Base-by-base conservation (phyloP, 92 coral and sea anemone genomes). In the Actinostola sp. region DNA sequence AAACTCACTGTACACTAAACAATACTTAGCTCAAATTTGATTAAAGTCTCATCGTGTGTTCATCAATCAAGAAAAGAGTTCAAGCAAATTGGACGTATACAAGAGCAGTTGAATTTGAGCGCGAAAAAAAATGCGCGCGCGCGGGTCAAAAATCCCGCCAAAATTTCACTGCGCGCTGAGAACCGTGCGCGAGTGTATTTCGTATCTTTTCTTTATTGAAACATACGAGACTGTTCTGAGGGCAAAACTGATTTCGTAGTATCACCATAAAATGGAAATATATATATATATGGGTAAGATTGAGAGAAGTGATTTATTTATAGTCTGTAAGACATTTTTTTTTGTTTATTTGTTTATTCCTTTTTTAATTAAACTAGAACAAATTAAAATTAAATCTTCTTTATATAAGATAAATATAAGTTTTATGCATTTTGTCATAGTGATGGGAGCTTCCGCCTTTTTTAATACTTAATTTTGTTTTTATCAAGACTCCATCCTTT, bases 101-200 rank as follows among this genome's bases (percentile, higher is more conserved):
- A 27, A 27, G 29, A 57, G 39, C 39, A 11, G 42, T 4, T 36
- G 4, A 4, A 4, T 36, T 36, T 36, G 4, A 11, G 63, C 63
- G 63, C 63, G 63, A 57, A 57, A 57, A 39, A 39, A 14, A 20
- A 15, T 11, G 15, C 60, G 60, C 60, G 60, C 60, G 60, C 60
- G 60, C 25, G 30, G 7, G 1, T 4, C 32, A 15, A 48, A 57
- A 57, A 30, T 36, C 63, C 16, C 63, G 63, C 63, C 36, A 28
- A 36, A 36, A 36, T 4, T 36, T 36, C 4, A 36, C 42, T 17
- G 63, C 63, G 63, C 20, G 59, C 29, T 1, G 42, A 4, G 42
- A 4, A 36, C 42, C n/a, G n/a, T n/a, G n/a, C n/a, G n/a, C n/a
- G n/a, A n/a, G n/a, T n/a, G n/a, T 36, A 36, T 4, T 11, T 36